Evolutionary conservation across 2,888 invertebrate genomes (phyloP).

Genomic region (Thymelicus acteon): DNA sequence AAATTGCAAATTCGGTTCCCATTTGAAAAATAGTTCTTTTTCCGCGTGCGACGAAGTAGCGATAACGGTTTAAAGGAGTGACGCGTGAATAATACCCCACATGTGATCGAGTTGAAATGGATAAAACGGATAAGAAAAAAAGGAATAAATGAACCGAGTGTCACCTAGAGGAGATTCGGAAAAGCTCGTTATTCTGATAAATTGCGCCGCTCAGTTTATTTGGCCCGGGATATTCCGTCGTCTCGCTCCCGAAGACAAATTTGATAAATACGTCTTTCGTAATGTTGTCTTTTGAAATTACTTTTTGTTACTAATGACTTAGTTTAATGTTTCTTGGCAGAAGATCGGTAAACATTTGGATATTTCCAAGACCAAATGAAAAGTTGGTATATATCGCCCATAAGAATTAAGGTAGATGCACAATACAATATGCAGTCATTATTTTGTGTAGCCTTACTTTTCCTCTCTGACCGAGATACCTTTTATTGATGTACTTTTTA

Average conservation of each 20-base stretch:
- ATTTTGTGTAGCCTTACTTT: no score
- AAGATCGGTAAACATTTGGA: not conserved
- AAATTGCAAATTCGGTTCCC: conserved; percentile 28
- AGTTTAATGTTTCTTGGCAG: conserved; percentile 6
- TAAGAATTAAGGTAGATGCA: no score
- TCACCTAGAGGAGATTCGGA: conserved; percentile 78
- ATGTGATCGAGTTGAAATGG: conserved; percentile 78
- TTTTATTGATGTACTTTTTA: no score
- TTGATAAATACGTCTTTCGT: conserved; percentile 31
- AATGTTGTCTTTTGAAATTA: conserved; percentile 27
- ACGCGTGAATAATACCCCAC: conserved; percentile 73
- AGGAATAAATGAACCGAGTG: conserved; percentile 78
- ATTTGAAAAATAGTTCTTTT: conserved; percentile 73
- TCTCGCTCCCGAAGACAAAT: conserved; percentile 60
- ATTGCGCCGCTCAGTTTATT: conserved; percentile 72
- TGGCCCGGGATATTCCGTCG: conserved; percentile 60
- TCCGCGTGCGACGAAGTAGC: conserved; percentile 67
- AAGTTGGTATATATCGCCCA: no score
- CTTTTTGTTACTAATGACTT: conserved; percentile 22
- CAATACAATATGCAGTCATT: no score
- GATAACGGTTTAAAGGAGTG: conserved; percentile 73
- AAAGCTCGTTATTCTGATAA: conserved; percentile 82
- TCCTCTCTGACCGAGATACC: no score
- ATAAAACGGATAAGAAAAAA: conserved; percentile 68
- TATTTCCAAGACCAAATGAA: not conserved